Percentiles rank a stretch among this genome's conserved stretches.
phyloP scores from a whole-genome alignment of 37 sponge, comb jelly and placozoan species.

The Lycopodina hypogea region DNA sequence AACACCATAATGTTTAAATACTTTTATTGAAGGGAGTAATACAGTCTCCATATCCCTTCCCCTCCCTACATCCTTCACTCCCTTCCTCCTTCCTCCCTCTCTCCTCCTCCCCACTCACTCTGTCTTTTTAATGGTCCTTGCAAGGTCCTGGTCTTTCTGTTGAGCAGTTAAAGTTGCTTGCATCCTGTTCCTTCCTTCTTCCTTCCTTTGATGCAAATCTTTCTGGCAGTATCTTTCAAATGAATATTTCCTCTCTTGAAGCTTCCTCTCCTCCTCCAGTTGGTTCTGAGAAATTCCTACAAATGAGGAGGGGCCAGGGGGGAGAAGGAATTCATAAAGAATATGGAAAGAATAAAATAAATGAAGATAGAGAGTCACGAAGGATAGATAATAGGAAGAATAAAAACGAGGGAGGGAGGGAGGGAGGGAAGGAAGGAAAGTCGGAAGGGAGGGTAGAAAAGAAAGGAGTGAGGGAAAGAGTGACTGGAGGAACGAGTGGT shows the following conservation, averaged over 20 bases:
- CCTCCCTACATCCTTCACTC: no score
- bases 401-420: background rate
- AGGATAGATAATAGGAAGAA: background rate
- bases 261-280: slow-evolving; percentile 16
- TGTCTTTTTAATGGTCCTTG: slow-evolving; percentile 52
- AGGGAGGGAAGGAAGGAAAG: background rate
- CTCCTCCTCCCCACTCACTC: slow-evolving; percentile 34
- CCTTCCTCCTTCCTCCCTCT: no score
- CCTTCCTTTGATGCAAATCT: slow-evolving; percentile 56
- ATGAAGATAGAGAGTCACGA: background rate
- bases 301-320: background rate
- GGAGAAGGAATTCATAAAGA: background rate
- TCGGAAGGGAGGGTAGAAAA: background rate
- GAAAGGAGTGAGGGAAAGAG: background rate
- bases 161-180: slow-evolving; percentile 12
- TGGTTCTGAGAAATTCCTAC: slow-evolving; percentile 43
- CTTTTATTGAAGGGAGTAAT: no score
- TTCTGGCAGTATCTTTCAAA: slow-evolving; percentile 33
- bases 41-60: no score
- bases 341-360: background rate
- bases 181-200: slow-evolving; percentile 23
- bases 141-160: slow-evolving; percentile 46
- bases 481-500: no score
- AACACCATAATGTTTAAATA: no score
- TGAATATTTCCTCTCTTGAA: slow-evolving; percentile 33